Evolutionary conservation across 2,113 vertebrate genomes (phyloP), one percentile per base, ranked within the genome.

Genomic region (Callocephalon fimbriatum): DNA sequence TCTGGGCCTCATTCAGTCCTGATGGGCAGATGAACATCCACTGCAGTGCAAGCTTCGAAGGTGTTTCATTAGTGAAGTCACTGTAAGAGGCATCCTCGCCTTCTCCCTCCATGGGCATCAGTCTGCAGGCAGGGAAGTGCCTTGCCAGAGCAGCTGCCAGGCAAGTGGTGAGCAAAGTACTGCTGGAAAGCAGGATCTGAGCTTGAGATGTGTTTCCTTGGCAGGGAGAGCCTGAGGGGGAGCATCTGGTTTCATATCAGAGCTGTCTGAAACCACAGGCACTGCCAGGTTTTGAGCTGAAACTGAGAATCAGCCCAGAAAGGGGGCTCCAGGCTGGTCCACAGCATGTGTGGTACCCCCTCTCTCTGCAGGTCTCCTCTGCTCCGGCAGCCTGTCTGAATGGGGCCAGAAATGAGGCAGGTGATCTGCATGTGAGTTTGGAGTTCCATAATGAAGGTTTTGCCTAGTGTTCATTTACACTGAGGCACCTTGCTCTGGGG

Each of bases 11-110:
- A 0, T 10, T 25, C 25, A 7, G 12, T 37, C 27, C 80, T 48
- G 25, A 15, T 2, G 21, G 44, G 40, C 82, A 70, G 73, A 23
- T 14, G 35, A 29, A 35, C 0, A 0, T 16, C 6, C 0, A 0
- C 51, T 42, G 38, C 81, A 48, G 73, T 6, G 19, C 0, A 14
- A 40, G 20, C 50, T 19, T 65, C 0, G 0, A 10, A 65, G 37
- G 45, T 10, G 29, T 81, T 81, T 48, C 11, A 3, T 16, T 26
- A 42, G 58, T 58, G 78, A 38, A 7, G 13, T 1, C 62, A 12
- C 71, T n/a, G 38, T 37, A 14, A n/a, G 80, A 66, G 10, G 27
- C 3, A 0, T 4, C 77, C 14, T 32, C 1, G 1, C 77, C 47
- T 79, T 56, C 35, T 56, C 15, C 40, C 8, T 86, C 51, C 32